Evolutionary conservation across 2,797 vertebrate genomes (phyloP), one percentile per base, ranked within the genome.

Genomic region (Hozukius guyotensis): DNA sequence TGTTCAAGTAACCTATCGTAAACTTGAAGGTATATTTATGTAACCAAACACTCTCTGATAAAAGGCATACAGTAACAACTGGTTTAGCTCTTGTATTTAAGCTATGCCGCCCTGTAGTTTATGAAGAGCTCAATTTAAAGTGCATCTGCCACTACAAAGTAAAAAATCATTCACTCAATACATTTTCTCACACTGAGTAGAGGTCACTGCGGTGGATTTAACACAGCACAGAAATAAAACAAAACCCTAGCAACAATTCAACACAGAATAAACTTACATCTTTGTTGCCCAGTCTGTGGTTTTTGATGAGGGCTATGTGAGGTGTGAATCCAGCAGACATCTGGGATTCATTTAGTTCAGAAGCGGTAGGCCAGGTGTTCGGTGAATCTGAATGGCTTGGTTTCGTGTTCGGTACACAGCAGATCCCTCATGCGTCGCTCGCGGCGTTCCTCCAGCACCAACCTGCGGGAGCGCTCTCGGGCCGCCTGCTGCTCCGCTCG

Each of bases 381-480:
- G 1, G 88, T 95, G 91, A 98, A 97, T 53, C 94, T 94, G 87
- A 98, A 96, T 2, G 96, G 77, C 85, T 91, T 97, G 29, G 88
- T 87, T 67, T 98, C 97, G 14, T 92, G 94, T 80, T 95, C 89
- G 0, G 93, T 90, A 69, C 89, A 97, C 4, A 95, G 82, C 57
- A 98, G 94, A 88, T 95, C 97, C 77, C 96, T 95, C 77, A 96
- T 93, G 68, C 96, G 97, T 25, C 96, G 96, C 0, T 96, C 95
- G 20, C 95, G 96, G 55, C 96, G 96, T 42, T 96, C 98, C 90
- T 99, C 98, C 31, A 97, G 75, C 64, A 96, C 90, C 82, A 99
- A 72, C 92, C 96, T 97, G 81, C 96, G 96, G 3, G 94, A 94
- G 78, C 94, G 95, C 84, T 99, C 97, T 82, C 96, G 96, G 75